Conservation (phyloP, 2,113 vertebrate genomes). For the Chaenocephalus aceratus region DNA sequence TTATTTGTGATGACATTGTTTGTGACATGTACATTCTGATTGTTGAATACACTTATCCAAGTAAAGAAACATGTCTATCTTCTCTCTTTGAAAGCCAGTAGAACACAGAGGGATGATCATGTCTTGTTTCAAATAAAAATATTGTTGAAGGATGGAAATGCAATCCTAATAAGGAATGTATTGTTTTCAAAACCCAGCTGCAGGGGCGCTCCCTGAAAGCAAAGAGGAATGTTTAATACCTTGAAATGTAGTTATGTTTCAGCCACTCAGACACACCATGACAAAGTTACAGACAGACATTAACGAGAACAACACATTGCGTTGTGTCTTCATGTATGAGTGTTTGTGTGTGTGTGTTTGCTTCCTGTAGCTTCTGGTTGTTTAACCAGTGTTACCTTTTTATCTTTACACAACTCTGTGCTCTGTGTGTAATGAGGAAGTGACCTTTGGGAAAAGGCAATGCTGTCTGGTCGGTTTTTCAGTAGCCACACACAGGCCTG, state of each 20-base stretch:
- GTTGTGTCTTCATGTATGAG: neutral
- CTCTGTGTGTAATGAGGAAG: constrained; percentile 19
- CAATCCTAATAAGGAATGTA: constrained; percentile 51
- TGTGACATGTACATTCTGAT: neutral
- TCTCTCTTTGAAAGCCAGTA: neutral
- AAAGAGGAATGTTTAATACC: constrained; percentile 41
- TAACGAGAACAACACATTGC: neutral
- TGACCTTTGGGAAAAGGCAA: constrained; percentile 12
- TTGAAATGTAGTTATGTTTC: constrained; percentile 32
- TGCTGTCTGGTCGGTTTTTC: neutral
- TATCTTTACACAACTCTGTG: neutral
- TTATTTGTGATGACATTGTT: neutral
- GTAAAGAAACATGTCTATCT: neutral
- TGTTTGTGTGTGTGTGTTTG: neutral
- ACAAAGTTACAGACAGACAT: constrained; percentile 5
- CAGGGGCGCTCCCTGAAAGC: constrained; percentile 21
- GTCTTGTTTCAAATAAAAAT: constrained; percentile 45
- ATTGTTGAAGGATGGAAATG: constrained; percentile 43
- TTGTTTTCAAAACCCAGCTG: constrained; percentile 73
- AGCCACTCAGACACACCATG: constrained; percentile 20
- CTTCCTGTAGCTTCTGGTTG: neutral
- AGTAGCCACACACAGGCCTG: neutral
- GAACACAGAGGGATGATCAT: neutral
- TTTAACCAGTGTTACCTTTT: neutral
- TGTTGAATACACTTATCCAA: neutral